Evolutionary conservation across 2,113 vertebrate genomes (phyloP).

Genomic region (Carettochelys insculpta): DNA sequence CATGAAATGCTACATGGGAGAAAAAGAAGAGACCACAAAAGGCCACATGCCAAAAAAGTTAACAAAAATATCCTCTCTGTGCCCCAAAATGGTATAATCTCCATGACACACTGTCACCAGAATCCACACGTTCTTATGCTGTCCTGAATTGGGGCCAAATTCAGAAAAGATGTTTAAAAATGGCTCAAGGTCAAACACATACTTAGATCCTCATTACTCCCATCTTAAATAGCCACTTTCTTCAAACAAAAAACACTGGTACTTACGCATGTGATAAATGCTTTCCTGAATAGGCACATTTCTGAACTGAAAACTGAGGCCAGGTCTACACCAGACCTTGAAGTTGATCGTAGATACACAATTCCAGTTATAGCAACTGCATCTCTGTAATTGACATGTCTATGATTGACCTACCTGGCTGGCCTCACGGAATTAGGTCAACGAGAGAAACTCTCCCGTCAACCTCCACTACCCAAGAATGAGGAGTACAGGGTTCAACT

Average conservation of each 20-base stretch:
- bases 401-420: too few relatives aligned
- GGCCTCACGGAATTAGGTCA: too few relatives aligned
- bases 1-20: neutral
- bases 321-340: too few relatives aligned
- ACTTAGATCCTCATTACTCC: neutral
- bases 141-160: neutral
- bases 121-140: rapidly evolving
- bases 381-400: too few relatives aligned
- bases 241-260: neutral
- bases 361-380: too few relatives aligned
- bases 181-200: neutral
- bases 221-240: neutral
- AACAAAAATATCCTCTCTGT: neutral
- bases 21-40: neutral
- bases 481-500: too few relatives aligned
- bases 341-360: too few relatives aligned
- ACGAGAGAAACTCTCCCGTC: too few relatives aligned
- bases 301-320: neutral
- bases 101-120: neutral
- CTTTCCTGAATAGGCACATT: neutral
- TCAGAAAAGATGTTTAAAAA: rapidly evolving
- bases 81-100: neutral
- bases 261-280: neutral
- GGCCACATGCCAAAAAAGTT: neutral
- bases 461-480: too few relatives aligned